Evolutionary conservation across 2,113 vertebrate species (phyloP).

Genomic region (Alethe castanea): DNA sequence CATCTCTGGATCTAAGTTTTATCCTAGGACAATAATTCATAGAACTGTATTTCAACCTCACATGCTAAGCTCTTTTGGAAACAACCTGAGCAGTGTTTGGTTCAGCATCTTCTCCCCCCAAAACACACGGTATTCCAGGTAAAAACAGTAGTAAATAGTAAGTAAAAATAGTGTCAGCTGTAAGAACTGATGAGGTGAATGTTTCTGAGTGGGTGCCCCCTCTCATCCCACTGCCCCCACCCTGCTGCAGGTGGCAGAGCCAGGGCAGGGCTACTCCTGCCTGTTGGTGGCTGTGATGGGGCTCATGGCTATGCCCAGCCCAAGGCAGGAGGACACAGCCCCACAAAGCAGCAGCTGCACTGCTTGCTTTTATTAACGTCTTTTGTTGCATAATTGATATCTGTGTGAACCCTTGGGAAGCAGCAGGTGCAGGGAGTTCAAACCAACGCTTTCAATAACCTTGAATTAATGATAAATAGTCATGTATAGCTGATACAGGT

Average conservation of each 20-base stretch:
- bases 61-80: background rate
- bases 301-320: background rate
- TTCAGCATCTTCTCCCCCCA: background rate
- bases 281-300: accelerated
- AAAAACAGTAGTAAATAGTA: background rate
- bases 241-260: background rate
- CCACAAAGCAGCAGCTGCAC: background rate
- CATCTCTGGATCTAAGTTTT: background rate
- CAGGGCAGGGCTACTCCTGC: background rate
- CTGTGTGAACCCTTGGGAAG: background rate
- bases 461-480: slow-evolving; percentile 6
- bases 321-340: background rate
- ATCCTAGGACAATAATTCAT: background rate
- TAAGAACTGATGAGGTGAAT: background rate
- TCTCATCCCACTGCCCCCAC: background rate
- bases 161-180: background rate
- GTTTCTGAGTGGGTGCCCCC: background rate
- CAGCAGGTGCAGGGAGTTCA: slow-evolving; percentile 15
- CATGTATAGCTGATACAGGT: background rate
- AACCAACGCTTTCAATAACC: background rate
- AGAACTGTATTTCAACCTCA: background rate
- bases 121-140: background rate
- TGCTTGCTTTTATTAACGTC: background rate
- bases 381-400: background rate
- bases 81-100: background rate